Conservation (phyloP, 2,888 invertebrate species). For the Druceiella hillmani region DNA sequence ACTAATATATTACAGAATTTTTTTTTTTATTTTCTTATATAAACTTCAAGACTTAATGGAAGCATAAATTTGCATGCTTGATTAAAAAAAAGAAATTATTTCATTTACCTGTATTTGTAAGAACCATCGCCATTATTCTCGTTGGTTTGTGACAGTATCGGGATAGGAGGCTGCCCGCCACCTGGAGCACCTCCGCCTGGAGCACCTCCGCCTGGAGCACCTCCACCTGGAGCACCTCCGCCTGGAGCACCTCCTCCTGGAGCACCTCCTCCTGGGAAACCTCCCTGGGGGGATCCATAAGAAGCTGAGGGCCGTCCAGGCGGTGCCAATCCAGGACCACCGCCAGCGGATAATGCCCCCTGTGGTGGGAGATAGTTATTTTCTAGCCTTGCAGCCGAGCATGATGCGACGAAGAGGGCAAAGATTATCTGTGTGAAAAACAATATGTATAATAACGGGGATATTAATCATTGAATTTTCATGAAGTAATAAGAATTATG, state of each 20-base stretch:
- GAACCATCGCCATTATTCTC: slow-evolving; percentile 55
- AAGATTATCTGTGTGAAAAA: slow-evolving; percentile 42
- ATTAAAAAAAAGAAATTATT: too few species aligned
- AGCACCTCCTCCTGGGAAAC: slow-evolving; percentile 25
- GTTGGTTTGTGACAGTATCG: slow-evolving; percentile 51
- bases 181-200: slow-evolving; percentile 27
- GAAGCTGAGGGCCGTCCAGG: slow-evolving; percentile 28
- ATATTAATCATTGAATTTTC: too few species aligned
- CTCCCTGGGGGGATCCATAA: too few species aligned
- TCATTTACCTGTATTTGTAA: slow-evolving; percentile 43
- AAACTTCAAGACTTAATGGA: too few species aligned
- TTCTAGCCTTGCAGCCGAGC: slow-evolving; percentile 47
- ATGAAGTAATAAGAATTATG: too few species aligned
- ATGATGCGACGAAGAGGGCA: slow-evolving; percentile 36
- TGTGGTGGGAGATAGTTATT: slow-evolving; percentile 55
- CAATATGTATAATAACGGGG: too few species aligned
- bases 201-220: slow-evolving; percentile 19
- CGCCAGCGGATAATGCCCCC: slow-evolving; percentile 39
- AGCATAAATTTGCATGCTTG: too few species aligned
- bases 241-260: slow-evolving; percentile 23
- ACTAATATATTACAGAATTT: too few species aligned
- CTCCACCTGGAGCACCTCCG: slow-evolving; percentile 25
- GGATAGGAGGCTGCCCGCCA: slow-evolving; percentile 35
- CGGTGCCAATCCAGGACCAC: slow-evolving; percentile 33
- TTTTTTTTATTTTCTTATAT: too few species aligned